Conservation (phyloP, 2,113 vertebrate species). For the Porphyrio hochstetteri region DNA sequence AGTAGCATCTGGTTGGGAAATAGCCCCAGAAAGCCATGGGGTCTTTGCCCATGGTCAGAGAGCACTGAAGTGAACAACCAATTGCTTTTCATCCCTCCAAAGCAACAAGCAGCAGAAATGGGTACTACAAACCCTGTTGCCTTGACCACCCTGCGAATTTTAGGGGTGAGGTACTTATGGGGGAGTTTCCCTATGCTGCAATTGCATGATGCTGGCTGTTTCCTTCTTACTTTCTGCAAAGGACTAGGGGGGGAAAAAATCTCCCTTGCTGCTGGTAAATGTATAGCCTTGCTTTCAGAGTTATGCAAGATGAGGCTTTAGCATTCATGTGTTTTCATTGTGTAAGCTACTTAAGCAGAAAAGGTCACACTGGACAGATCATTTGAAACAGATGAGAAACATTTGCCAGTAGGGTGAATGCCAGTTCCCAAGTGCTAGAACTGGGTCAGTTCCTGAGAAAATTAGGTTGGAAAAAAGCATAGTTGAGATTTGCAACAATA, state of each 20-base stretch:
- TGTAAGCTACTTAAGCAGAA: conserved; percentile 26
- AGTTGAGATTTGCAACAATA: not conserved
- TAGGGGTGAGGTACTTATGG: fast-evolving
- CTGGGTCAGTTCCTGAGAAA: conserved; percentile 38
- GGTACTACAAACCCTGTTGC: not conserved
- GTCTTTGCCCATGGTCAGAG: fast-evolving
- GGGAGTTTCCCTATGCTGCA: not conserved
- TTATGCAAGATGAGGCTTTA: conserved; percentile 18
- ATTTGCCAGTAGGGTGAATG: not conserved
- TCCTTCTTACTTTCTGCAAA: not conserved
- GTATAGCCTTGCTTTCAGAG: not conserved
- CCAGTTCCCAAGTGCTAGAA: not conserved
- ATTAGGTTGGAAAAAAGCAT: not conserved
- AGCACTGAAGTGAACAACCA: not conserved
- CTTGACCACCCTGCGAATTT: not conserved
- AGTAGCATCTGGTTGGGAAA: not conserved
- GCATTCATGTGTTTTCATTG: not conserved
- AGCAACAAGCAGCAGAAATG: not conserved
- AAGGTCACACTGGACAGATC: not conserved
- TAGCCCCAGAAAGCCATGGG: not conserved
- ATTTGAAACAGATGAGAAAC: conserved; percentile 2
- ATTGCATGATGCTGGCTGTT: not conserved
- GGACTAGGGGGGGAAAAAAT: fast-evolving
- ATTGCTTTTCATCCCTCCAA: not conserved
- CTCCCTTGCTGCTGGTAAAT: conserved; percentile 4